phyloP scores from a whole-genome alignment of 2,797 vertebrate genomes.

The Onychomys arenicola region DNA sequence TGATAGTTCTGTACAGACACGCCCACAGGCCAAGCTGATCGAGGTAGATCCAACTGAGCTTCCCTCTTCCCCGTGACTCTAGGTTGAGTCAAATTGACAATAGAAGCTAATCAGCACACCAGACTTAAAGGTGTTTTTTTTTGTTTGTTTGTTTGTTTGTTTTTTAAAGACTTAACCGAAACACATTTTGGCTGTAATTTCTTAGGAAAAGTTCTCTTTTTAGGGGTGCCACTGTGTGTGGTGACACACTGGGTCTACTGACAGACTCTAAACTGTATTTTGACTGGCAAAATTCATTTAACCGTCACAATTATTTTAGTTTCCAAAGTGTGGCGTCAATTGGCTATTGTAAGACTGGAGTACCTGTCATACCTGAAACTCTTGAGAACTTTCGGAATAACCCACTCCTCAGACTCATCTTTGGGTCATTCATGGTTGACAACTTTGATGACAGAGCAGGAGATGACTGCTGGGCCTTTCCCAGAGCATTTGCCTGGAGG shows the following conservation, averaged over 20 bases:
- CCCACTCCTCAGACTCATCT: conserved; percentile 1
- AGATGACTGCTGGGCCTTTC: conserved; percentile 73
- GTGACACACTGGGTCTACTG: not conserved
- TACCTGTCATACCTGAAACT: conserved; percentile 49
- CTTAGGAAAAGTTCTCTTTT: conserved; percentile 34
- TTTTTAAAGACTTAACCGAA: not conserved
- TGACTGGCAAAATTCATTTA: conserved; percentile 66
- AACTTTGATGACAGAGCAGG: conserved; percentile 77
- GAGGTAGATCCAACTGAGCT: not conserved
- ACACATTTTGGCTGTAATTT: conserved; percentile 20
- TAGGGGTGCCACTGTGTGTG: not conserved
- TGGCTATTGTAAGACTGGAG: conserved; percentile 49
- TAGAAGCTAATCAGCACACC: not conserved
- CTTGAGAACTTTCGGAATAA: conserved; percentile 38
- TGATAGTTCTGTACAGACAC: not conserved
- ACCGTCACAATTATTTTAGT: conserved; percentile 44
- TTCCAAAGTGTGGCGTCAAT: conserved; percentile 50
- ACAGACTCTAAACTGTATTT: conserved; percentile 31
- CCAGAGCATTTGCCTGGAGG: conserved; percentile 62
- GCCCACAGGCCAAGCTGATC: not conserved
- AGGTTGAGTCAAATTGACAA: not conserved
- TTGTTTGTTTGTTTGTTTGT: no score
- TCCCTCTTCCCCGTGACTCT: not conserved
- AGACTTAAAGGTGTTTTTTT: not conserved
- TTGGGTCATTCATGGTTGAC: conserved; percentile 58